Conservation (phyloP, 1,140 invertebrate species). For the Meloidogyne floridensis region DNA sequence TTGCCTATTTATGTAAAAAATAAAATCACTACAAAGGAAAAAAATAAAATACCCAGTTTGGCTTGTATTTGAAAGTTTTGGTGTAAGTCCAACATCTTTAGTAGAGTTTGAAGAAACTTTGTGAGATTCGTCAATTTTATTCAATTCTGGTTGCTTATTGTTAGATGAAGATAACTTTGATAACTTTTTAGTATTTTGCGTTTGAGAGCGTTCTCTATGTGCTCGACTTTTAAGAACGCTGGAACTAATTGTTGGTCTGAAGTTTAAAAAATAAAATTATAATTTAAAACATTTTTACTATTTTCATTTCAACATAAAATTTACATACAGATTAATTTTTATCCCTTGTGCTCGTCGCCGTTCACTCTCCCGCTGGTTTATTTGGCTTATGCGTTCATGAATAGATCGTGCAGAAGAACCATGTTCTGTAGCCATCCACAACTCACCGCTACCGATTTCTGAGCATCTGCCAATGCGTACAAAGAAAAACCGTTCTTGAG, state of each 20-base stretch:
- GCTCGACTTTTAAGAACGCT: constrained; percentile 43
- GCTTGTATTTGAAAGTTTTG: constrained; percentile 3
- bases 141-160: not conserved
- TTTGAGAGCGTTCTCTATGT: constrained; percentile 42
- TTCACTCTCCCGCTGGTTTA: constrained; percentile 45
- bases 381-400: constrained; percentile 42
- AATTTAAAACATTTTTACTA: not conserved
- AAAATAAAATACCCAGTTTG: not conserved
- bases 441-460: constrained; percentile 42
- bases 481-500: constrained; percentile 48
- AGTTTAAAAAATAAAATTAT: constrained; percentile 10
- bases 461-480: constrained; percentile 44
- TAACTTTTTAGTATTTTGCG: constrained; percentile 26
- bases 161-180: not conserved
- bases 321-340: constrained; percentile 43
- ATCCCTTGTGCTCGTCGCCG: constrained; percentile 37
- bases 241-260: constrained; percentile 37
- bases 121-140: constrained; percentile 3
- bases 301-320: not conserved
- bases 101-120: constrained; percentile 16
- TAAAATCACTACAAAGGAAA: not conserved
- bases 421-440: constrained; percentile 43
- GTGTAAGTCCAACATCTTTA: not conserved
- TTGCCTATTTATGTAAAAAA: constrained; percentile 1
- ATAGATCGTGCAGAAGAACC: constrained; percentile 39